A percentile compares a stretch with the other conserved stretches of the same genome.
These are phyloP conservation scores for Sinella curviseta DNA, from an alignment of 1,140 invertebrate genomes.

Conservation along the genomic window DNA sequence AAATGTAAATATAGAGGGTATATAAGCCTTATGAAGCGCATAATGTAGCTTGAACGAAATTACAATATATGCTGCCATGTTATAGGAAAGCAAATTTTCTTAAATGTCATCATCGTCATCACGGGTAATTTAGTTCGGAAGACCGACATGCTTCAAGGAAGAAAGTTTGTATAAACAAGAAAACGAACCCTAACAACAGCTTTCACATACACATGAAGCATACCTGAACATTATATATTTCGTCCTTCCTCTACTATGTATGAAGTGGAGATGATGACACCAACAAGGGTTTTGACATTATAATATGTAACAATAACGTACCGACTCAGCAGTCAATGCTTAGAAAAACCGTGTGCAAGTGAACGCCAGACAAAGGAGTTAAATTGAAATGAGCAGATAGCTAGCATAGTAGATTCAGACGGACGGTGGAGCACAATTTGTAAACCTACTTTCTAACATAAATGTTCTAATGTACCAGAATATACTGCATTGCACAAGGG, in stretches of 20 bases:
- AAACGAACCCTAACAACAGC: neutral
- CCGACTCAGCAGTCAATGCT: constrained; percentile 17
- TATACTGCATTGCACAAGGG: too few relatives aligned
- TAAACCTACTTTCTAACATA: too few relatives aligned
- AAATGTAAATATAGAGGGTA: too few relatives aligned
- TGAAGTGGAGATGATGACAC: neutral
- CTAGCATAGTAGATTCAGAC: too few relatives aligned
- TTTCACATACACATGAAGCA: neutral
- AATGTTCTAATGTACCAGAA: too few relatives aligned
- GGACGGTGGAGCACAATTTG: too few relatives aligned
- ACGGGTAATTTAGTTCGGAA: constrained; percentile 24
- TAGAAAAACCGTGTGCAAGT: neutral
- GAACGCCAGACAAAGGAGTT: neutral
- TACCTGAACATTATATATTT: too few relatives aligned
- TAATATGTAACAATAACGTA: neutral
- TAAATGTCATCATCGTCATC: constrained; percentile 27
- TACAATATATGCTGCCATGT: too few relatives aligned
- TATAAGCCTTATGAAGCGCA: too few relatives aligned
- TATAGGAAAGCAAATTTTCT: neutral
- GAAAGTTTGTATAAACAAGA: neutral
- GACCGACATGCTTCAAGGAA: constrained; percentile 1
- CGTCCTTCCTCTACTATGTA: too few relatives aligned
- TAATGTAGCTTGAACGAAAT: too few relatives aligned
- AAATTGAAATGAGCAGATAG: neutral
- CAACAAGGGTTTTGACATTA: neutral